phyloP scores from a whole-genome alignment of 2,113 vertebrate species.

The Scomber colias region DNA sequence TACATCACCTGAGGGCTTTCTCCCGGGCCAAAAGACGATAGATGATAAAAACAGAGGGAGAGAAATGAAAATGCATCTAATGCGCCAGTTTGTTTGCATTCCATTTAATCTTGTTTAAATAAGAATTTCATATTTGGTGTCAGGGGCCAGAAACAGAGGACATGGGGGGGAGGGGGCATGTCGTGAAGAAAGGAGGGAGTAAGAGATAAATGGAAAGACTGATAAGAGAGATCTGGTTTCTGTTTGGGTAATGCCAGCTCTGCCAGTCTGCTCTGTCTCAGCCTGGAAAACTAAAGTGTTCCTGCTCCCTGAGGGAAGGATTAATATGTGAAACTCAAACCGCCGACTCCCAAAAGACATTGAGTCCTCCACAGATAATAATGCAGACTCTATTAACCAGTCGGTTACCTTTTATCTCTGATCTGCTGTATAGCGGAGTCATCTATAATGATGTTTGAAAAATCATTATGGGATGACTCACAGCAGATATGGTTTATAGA shows the following conservation, averaged over 20 bases:
- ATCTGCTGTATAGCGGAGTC: slow-evolving; percentile 12
- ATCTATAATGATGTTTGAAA: slow-evolving; percentile 11
- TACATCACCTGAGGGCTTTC: no score
- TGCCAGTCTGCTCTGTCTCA: slow-evolving; percentile 46
- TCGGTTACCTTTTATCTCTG: slow-evolving; percentile 18
- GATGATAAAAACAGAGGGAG: no score
- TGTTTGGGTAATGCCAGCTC: slow-evolving; percentile 56
- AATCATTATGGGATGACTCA: slow-evolving; percentile 57
- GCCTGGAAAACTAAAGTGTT: slow-evolving; percentile 49
- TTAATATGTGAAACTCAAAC: slow-evolving; percentile 18
- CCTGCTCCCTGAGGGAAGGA: slow-evolving; percentile 16
- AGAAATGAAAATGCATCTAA: neutral
- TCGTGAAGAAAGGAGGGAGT: neutral
- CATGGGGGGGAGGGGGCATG: no score
- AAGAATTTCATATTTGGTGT: neutral
- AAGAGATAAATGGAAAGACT: slow-evolving; percentile 22
- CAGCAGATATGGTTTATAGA: slow-evolving; percentile 13
- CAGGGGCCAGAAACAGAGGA: neutral
- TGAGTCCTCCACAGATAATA: neutral
- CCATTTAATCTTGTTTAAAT: no score
- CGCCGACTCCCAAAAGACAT: slow-evolving; percentile 24
- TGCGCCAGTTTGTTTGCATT: neutral
- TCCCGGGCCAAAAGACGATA: no score
- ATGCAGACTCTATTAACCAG: neutral
- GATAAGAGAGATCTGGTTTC: slow-evolving; percentile 60